Base-by-base conservation (phyloP, 2,797 vertebrate species). In the Cyprinodon diabolis region DNA sequence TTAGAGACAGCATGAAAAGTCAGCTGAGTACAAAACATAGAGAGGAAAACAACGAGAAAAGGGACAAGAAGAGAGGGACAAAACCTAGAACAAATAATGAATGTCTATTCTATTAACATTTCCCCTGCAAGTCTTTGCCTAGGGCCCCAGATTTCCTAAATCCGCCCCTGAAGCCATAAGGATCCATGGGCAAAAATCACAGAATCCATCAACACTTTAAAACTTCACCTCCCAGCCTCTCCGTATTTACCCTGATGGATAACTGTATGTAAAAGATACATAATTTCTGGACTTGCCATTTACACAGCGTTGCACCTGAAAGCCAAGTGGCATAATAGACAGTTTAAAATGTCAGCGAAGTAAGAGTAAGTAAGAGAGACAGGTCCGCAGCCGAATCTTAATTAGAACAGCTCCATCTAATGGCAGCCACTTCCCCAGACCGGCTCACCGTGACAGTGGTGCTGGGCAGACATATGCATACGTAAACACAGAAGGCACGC, bases 301-400 rank as follows among this genome's bases (percentile, higher is more conserved):
- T 96, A 93, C 94, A 95, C 95, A 95, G 93, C 90, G 92, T 93
- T 94, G 94, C 93, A 95, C 94, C 95, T 95, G 94, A 94, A 95
- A 95, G 94, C 91, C 86, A 84, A 87, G 90, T 91, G 56, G 93
- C 93, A 95, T 95, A 94, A 95, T 95, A 95, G 94, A 96, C 94
- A 95, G 94, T 95, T 96, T 94, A 93, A 95, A 96, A 95, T 96
- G 95, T 95, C 95, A 96, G 93, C 89, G 91, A 95, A 95, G 94
- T 95, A 94, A 95, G 76, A 75, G 93, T 95, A 95, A 95, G 94
- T 95, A 95, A 94, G 93, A 93, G 92, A 94, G 94, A 95, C 89
- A 90, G 92, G 93, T 89, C 79, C 89, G 88, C 92, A 87, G 87
- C 85, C 43, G 94, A 95, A 95, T 95, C 93, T 93, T 94, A 96